These are phyloP conservation scores for Drosophila willistoni DNA, from an alignment of 1,140 invertebrate species.

Conservation along the genomic window DNA sequence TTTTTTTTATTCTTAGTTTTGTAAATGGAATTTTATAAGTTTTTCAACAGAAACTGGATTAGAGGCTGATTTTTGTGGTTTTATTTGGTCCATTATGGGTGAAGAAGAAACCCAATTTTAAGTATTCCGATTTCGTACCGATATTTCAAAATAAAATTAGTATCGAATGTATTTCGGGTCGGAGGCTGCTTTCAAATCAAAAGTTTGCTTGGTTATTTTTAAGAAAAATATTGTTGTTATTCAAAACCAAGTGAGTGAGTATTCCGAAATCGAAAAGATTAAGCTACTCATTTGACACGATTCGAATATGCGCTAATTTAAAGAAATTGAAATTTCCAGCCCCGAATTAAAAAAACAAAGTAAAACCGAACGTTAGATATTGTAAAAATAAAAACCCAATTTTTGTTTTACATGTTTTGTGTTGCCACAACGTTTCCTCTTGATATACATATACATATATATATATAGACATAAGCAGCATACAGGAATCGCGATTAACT, in stretches of 20 bases:
- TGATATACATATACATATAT: neutral
- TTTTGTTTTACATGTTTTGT: neutral
- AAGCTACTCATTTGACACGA: too few relatives aligned
- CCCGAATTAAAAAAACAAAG: neutral
- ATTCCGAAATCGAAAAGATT: too few relatives aligned
- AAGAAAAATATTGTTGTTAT: neutral
- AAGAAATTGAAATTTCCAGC: neutral
- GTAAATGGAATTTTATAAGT: conserved; percentile 12
- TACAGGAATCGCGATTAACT: neutral
- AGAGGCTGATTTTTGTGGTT: neutral
- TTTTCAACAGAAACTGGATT: neutral
- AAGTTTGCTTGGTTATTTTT: neutral
- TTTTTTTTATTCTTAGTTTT: conserved; percentile 18
- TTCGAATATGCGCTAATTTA: too few relatives aligned
- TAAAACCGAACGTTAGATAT: neutral
- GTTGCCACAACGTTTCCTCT: neutral
- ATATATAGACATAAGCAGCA: neutral
- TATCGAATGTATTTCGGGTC: neutral
- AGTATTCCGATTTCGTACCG: neutral
- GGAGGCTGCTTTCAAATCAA: neutral
- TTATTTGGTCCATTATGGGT: neutral
- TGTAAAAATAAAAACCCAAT: neutral
- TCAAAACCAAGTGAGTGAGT: too few relatives aligned
- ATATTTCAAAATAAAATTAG: neutral
- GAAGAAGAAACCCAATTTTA: neutral